Conservation (phyloP, 1,140 invertebrate species). For the Globodera rostochiensis region DNA sequence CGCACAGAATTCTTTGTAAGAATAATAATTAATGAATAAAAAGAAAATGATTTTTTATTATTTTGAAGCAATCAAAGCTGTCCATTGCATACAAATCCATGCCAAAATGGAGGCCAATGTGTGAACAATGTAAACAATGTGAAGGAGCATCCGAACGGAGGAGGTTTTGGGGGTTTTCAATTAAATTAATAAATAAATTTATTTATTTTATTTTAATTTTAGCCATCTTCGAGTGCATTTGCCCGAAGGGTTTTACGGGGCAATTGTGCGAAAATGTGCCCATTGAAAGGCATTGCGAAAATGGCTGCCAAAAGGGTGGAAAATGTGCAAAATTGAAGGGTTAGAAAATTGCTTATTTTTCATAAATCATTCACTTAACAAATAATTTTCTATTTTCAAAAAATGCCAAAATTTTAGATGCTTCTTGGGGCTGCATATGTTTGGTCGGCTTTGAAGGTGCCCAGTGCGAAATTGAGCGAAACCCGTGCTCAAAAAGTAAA, state of each 20-base stretch:
- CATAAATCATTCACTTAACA: not conserved
- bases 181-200: not conserved
- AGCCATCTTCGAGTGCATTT: constrained; percentile 28
- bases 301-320: constrained; percentile 82
- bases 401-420: constrained; percentile 68
- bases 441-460: constrained; percentile 76
- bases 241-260: constrained; percentile 25
- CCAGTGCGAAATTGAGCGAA: constrained; percentile 50
- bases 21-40: not conserved
- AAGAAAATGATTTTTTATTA: no score
- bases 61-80: not conserved
- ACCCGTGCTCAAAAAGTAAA: constrained; percentile 37
- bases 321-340: constrained; percentile 73
- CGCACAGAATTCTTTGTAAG: not conserved
- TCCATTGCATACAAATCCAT: constrained; percentile 18
- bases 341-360: not conserved
- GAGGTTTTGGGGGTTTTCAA: not conserved
- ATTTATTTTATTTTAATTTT: constrained; percentile 4
- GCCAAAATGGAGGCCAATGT: constrained; percentile 23
- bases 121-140: not conserved
- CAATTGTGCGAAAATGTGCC: constrained; percentile 11
- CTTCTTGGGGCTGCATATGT: constrained; percentile 83
- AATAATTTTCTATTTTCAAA: no score
- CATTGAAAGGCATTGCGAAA: constrained; percentile 54
- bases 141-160: not conserved